phyloP scores from a whole-genome alignment of 2,888 invertebrate species.

The Hirudinaria manillensis region DNA sequence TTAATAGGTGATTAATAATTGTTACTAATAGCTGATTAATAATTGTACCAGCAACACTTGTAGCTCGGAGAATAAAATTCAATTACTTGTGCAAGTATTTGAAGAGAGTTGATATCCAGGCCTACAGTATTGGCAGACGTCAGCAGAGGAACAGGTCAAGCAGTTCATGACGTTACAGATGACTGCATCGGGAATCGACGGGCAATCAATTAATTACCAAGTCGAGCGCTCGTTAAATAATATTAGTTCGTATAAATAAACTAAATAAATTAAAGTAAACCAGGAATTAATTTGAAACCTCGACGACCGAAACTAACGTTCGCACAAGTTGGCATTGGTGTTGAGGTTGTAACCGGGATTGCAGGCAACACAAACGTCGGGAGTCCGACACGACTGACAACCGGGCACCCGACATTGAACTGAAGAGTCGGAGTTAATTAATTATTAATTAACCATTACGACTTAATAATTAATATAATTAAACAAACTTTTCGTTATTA shows the following conservation, averaged over 20 bases:
- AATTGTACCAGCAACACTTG: no score
- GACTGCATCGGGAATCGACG: background rate
- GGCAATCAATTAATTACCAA: no score
- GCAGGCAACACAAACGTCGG: constrained; percentile 3
- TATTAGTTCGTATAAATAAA: no score
- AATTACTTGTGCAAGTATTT: constrained; percentile 5
- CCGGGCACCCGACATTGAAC: constrained; percentile 17
- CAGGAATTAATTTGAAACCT: no score
- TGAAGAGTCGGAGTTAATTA: background rate
- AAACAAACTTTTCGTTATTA: no score
- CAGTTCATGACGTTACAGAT: constrained; percentile 20
- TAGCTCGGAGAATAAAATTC: no score
- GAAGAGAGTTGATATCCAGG: background rate
- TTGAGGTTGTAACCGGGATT: constrained; percentile 7
- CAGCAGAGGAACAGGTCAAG: background rate
- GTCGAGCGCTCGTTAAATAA: no score
- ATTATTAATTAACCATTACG: no score
- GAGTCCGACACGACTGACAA: constrained; percentile 12
- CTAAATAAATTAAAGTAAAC: no score
- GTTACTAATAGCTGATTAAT: no score
- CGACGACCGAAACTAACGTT: background rate
- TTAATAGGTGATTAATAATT: no score
- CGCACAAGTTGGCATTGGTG: background rate
- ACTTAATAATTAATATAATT: no score
- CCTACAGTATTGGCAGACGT: background rate